Evolutionary conservation across 2,797 vertebrate genomes (phyloP), one percentile per base, ranked within the genome.

Genomic region (Aulostomus chinensis): DNA sequence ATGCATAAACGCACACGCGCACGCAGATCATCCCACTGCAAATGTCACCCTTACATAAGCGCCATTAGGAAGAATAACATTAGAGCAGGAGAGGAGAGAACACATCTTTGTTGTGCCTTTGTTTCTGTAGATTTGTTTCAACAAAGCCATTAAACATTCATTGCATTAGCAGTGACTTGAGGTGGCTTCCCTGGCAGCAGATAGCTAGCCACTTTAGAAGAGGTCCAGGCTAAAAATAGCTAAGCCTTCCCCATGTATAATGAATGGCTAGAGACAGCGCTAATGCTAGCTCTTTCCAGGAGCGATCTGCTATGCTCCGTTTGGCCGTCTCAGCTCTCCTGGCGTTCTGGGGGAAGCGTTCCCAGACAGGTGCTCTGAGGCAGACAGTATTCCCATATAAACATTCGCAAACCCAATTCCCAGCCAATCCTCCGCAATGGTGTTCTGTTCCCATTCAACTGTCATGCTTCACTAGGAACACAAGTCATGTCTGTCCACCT

Each of bases 331-430:
- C 62, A 45, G 65, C 73, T 81, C 78, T 80, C 59, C 69, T 52
- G 36, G 58, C 32, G 78, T 80, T 87, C 80, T 3, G 61, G 61
- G 63, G 26, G 68, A 66, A 74, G 58, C 41, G 43, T 73, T 74
- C 78, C 82, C 83, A 82, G 81, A 86, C 80, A 86, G 86, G 88
- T 87, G 88, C 88, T 84, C 83, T n/a, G 84, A 89, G 86, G 81
- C 87, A 84, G 79, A 83, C 81, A 76, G 80, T 78, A 85, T 89
- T 89, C 86, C 85, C 84, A 81, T 3, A 63, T 76, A 84, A 87
- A 87, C 87, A 86, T 14, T 65, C 18, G 38, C 73, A 28, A 67
- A 67, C 73, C 65, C 77, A 80, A 84, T 84, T 87, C 77, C 76
- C 81, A 65, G 70, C 74, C 84, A 87, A 78, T 80, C 84, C 73